Percentiles rank a stretch among this genome's conserved stretches.
Conservation (phyloP, 1,140 invertebrate species). For the Ips typographus region DNA sequence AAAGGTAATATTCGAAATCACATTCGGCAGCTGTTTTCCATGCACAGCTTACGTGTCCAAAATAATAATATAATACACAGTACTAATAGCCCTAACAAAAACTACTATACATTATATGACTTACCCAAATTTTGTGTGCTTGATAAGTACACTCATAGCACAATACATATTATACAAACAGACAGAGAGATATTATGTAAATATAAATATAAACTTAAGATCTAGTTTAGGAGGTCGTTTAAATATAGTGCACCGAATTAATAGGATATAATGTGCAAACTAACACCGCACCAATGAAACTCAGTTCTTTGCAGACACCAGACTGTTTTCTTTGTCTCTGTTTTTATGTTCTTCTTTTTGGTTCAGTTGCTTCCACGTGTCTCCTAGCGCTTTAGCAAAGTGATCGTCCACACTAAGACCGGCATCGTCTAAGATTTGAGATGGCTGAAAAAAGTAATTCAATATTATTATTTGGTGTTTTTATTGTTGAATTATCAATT, state of each 20-base stretch:
- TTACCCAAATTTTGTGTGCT: too few relatives aligned
- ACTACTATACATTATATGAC: too few relatives aligned
- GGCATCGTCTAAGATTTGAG: conserved; percentile 47
- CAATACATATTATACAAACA: too few relatives aligned
- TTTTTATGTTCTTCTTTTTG: conserved; percentile 46
- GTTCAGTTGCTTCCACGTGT: conserved; percentile 84
- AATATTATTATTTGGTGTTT: too few relatives aligned
- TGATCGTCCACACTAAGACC: conserved; percentile 81
- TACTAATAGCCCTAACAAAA: too few relatives aligned
- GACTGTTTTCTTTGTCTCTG: conserved; percentile 39
- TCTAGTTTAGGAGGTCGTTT: conserved; percentile 3
- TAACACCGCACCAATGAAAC: background rate
- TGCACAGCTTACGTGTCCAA: too few relatives aligned
- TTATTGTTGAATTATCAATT: too few relatives aligned
- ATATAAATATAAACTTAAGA: background rate
- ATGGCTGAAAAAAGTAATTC: background rate
- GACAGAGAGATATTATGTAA: too few relatives aligned
- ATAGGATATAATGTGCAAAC: background rate
- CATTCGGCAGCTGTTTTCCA: too few relatives aligned
- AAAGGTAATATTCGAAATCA: too few relatives aligned
- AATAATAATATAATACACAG: too few relatives aligned
- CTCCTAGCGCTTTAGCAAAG: conserved; percentile 92
- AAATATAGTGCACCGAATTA: background rate
- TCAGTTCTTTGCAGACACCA: conserved; percentile 37
- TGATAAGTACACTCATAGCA: too few relatives aligned